These are phyloP conservation scores for Pempheris klunzingeri DNA, from an alignment of 2,797 vertebrate genomes.

Conservation along the genomic window DNA sequence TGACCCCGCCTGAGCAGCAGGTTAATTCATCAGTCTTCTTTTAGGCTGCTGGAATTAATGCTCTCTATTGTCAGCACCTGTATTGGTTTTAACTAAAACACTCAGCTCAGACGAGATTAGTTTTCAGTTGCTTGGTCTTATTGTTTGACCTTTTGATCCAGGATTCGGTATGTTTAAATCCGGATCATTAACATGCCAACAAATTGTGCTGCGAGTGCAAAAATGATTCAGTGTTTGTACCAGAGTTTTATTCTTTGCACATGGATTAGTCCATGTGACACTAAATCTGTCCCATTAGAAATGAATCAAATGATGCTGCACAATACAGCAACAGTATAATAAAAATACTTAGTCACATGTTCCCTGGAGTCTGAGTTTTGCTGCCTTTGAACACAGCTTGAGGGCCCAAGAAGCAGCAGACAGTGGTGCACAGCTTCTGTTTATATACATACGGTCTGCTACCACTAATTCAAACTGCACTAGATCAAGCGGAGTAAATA, in stretches of 20 bases:
- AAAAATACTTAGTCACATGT: slow-evolving; percentile 20
- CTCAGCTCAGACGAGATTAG: slow-evolving; percentile 17
- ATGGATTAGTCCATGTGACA: slow-evolving; percentile 28
- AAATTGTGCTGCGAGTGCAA: slow-evolving; percentile 3
- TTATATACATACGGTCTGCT: background rate
- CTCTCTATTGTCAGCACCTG: background rate
- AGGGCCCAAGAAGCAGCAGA: slow-evolving; percentile 4
- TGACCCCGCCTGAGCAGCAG: slow-evolving; percentile 67
- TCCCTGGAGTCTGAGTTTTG: background rate
- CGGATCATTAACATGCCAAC: slow-evolving; percentile 23
- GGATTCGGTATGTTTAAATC: slow-evolving; percentile 18
- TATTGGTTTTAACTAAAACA: background rate
- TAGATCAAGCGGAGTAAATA: background rate
- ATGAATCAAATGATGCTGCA: slow-evolving; percentile 27
- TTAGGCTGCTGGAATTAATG: background rate
- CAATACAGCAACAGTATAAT: slow-evolving; percentile 7
- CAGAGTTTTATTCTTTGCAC: slow-evolving; percentile 9
- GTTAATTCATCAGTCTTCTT: slow-evolving; percentile 38
- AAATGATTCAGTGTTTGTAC: slow-evolving; percentile 22
- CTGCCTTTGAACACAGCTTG: slow-evolving; percentile 17
- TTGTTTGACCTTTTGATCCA: slow-evolving; percentile 34
- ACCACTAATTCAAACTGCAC: background rate
- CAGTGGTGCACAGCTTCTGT: background rate
- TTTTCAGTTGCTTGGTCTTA: slow-evolving; percentile 1
- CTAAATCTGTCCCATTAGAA: slow-evolving; percentile 16